phyloP scores from a whole-genome alignment of 2,113 vertebrate species.

The human (Homo sapiens) region DNA sequence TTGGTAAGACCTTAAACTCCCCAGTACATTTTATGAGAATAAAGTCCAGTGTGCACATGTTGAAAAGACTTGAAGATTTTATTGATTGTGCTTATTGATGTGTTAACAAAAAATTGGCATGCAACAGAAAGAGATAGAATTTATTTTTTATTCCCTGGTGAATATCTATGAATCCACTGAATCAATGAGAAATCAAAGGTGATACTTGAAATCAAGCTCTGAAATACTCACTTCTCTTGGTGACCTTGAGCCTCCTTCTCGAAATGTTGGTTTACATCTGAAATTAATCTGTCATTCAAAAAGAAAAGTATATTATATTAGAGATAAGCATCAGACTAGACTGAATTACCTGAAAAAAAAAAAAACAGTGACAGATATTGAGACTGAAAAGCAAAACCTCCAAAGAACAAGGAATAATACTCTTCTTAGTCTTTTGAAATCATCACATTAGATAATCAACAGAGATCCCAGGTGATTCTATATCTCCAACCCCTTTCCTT shows the following conservation, averaged over 20 bases:
- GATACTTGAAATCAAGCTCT: background rate
- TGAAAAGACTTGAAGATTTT: background rate
- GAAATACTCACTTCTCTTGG: constrained; percentile 93
- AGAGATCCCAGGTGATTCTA: background rate
- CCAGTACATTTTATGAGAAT: background rate
- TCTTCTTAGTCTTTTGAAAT: background rate
- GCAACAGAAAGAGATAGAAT: background rate
- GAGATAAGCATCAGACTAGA: background rate
- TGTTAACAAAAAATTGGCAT: background rate
- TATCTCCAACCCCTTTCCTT: background rate
- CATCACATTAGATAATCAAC: background rate
- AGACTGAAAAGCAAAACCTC: background rate
- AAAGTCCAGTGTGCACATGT: no score
- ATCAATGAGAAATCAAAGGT: background rate
- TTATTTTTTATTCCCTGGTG: background rate
- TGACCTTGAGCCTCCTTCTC: constrained; percentile 94
- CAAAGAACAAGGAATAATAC: background rate
- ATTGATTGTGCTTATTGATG: background rate
- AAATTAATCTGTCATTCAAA: constrained; percentile 94
- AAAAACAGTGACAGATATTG: background rate
- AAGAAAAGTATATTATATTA: constrained; percentile 67
- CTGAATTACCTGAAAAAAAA: background rate
- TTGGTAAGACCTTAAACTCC: background rate
- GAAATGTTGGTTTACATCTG: constrained; percentile 98
- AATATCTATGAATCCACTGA: background rate